Conservation (phyloP, 2,113 vertebrate species). For the Ceyx cyanopectus region DNA sequence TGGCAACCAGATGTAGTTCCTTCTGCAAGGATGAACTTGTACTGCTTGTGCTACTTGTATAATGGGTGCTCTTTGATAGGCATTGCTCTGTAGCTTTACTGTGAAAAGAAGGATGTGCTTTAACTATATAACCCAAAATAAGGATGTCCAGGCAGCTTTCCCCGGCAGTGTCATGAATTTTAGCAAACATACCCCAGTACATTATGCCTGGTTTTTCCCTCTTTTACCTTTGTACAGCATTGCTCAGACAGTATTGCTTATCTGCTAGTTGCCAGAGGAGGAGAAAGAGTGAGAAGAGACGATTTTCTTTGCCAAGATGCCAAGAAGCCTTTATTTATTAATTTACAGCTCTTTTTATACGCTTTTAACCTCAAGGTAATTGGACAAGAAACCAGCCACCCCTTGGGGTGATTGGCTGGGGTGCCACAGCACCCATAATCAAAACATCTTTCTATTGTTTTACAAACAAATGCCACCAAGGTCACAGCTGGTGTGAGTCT, state of each 20-base stretch:
- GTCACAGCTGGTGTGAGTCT: too few relatives aligned
- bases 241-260: background rate
- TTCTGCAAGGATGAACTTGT: background rate
- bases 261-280: too few relatives aligned
- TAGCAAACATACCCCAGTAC: background rate
- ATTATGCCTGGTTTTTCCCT: fast-evolving
- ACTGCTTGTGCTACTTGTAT: background rate
- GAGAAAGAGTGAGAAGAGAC: too few relatives aligned
- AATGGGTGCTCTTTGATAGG: background rate
- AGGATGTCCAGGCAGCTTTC: background rate
- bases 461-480: too few relatives aligned
- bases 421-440: too few relatives aligned
- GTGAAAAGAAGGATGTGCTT: background rate
- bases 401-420: too few relatives aligned
- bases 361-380: too few relatives aligned
- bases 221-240: background rate
- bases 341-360: too few relatives aligned
- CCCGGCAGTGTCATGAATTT: background rate
- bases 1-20: background rate
- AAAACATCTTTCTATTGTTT: too few relatives aligned
- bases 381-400: too few relatives aligned
- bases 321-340: too few relatives aligned
- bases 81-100: background rate
- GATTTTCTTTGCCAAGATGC: too few relatives aligned
- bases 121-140: background rate